Evolutionary conservation across 1,140 invertebrate genomes (phyloP), one percentile per base, ranked within the genome.

Genomic region (Oryzaephilus surinamensis): DNA sequence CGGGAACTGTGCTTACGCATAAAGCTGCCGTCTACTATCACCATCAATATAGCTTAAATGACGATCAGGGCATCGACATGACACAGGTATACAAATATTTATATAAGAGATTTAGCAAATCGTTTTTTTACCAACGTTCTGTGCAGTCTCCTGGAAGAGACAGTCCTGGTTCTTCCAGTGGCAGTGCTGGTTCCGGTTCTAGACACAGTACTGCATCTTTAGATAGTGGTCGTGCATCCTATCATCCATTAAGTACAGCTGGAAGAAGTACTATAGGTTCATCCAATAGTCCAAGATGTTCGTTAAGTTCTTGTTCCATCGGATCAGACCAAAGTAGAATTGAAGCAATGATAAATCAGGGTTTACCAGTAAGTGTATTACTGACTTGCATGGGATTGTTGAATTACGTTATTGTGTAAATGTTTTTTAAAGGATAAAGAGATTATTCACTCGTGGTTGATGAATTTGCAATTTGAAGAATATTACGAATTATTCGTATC

Each of bases 391-490:
- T 12, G 13, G 6, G 12, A 26, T 31, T 15, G 8, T n/a, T 40
- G 10, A 24, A 28, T 6, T 5, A n/a, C 7, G 18, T 14, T 40
- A n/a, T 30, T 4, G 10, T 11, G 13, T 13, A 15, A 30, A 24
- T 37, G n/a, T n/a, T 43, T 50, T 50, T 67, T 67, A 4, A 60
- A 90, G 81, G 89, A 95, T 61, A 76, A 80, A 50, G 92, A 98
- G 55, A 85, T 97, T 41, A 78, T 98, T 43, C 83, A 89, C 51
- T 81, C 85, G 38, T 99, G 95, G 93, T 67, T 99, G 50, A 77
- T 84, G 23, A 91, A 96, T 57, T 72, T 99, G 23, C 87, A 92
- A 56, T 93, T 95, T 67, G 93, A 95, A 61, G 90, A 97, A 60
- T 99, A 99, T 66, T 88, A 90, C 46, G 75, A 84, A 20, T 73